phyloP scores from a whole-genome alignment of 2,113 vertebrate genomes.

The Dasyornis broadbenti region DNA sequence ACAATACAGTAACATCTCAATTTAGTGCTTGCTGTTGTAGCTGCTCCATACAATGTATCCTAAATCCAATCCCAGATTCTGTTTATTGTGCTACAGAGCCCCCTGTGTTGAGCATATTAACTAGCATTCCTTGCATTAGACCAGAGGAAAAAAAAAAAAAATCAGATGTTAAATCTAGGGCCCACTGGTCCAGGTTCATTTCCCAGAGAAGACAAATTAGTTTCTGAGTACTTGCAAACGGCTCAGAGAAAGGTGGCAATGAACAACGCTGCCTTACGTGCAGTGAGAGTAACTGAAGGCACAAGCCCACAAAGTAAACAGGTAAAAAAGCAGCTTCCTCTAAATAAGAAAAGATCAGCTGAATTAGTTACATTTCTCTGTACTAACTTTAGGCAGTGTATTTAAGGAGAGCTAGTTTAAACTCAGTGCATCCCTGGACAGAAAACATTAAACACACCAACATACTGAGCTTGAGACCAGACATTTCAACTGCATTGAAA shows the following conservation, averaged over 20 bases:
- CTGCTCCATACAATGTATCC: background rate
- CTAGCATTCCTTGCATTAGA: background rate
- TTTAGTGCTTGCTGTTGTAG: background rate
- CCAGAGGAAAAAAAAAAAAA: background rate
- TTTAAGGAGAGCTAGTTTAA: background rate
- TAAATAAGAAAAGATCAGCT: background rate
- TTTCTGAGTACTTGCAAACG: background rate
- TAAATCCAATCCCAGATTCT: background rate
- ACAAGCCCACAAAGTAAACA: background rate
- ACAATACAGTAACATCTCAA: background rate
- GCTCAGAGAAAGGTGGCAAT: background rate
- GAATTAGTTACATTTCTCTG: background rate
- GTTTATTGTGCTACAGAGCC: conserved; percentile 45
- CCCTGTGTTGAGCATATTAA: conserved; percentile 29
- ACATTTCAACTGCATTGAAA: background rate
- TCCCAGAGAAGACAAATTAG: background rate
- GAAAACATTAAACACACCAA: background rate
- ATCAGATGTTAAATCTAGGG: background rate
- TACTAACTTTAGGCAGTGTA: background rate
- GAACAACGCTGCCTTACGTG: background rate
- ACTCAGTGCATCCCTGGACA: background rate
- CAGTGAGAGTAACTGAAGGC: background rate
- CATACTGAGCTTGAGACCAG: background rate
- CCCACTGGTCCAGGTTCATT: background rate
- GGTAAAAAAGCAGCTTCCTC: background rate